Evolutionary conservation across 1,140 invertebrate genomes (phyloP).

Genomic region (Druon quercuslanigerum): DNA sequence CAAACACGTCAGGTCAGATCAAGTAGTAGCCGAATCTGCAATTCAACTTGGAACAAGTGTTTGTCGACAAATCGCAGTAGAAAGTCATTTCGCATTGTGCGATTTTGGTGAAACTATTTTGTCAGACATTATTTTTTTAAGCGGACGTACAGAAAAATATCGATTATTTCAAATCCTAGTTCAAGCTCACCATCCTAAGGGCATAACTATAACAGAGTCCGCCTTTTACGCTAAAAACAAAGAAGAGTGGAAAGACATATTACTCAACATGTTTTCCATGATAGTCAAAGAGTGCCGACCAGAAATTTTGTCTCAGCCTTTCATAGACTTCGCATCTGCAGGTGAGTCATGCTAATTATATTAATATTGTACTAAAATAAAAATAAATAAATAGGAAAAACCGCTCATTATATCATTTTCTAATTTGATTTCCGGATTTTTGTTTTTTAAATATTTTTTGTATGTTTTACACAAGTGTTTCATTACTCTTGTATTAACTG

Average conservation of each 20-base stretch:
- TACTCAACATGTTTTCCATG: slow-evolving; percentile 20
- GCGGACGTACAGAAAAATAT: background rate
- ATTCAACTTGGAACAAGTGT: background rate
- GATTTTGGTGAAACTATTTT: slow-evolving; percentile 22
- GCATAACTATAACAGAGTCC: background rate
- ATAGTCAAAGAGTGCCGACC: background rate
- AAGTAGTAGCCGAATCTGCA: background rate
- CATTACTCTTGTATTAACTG: no score
- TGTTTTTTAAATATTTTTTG: no score
- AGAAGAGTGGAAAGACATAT: background rate
- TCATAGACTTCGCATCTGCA: background rate
- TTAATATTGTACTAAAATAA: background rate
- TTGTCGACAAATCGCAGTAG: slow-evolving; percentile 8
- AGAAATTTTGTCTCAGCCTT: background rate
- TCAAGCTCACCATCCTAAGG: background rate
- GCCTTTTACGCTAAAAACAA: background rate
- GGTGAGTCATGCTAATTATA: background rate
- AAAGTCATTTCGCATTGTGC: background rate
- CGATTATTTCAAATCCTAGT: background rate
- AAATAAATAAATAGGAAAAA: background rate
- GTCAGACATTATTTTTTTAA: background rate
- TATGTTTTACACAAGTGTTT: no score
- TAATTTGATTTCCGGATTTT: no score
- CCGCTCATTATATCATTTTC: background rate
- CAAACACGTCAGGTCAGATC: background rate